Conservation (phyloP, 2,113 vertebrate genomes). For the Dermatemys mawii region DNA sequence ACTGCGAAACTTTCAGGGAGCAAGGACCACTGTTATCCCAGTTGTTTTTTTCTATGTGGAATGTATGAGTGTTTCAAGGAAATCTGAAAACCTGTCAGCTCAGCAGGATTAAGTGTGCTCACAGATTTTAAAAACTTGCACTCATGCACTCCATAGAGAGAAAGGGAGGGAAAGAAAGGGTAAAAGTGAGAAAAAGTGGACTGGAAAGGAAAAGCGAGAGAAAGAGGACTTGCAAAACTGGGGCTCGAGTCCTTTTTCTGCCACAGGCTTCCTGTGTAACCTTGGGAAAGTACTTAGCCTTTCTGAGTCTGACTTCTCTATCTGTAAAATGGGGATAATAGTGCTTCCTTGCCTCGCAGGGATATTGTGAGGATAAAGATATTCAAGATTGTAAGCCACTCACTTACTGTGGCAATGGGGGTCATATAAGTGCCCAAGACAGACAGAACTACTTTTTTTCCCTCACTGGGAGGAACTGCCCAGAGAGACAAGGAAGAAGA, state of each 20-base stretch:
- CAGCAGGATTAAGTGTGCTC: background rate
- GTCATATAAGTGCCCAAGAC: background rate
- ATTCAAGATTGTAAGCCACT: background rate
- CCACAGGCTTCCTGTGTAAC: background rate
- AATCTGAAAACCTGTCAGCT: background rate
- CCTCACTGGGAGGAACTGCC: background rate
- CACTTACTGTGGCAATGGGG: background rate
- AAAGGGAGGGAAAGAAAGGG: background rate
- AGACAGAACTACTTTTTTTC: background rate
- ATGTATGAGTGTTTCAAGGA: background rate
- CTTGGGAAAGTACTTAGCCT: background rate
- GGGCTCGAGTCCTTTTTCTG: background rate
- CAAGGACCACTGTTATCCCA: background rate
- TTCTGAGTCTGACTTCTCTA: background rate
- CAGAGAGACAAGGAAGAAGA: background rate
- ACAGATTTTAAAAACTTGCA: background rate
- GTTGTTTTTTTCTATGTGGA: background rate
- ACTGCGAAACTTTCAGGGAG: background rate
- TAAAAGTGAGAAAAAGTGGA: background rate
- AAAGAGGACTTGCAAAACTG: background rate
- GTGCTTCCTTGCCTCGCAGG: background rate
- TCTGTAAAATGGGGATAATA: background rate
- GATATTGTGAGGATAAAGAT: background rate
- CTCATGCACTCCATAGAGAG: background rate
- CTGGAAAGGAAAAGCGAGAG: background rate